Base-by-base conservation (phyloP, 1,140 invertebrate genomes). In the Diabrotica undecimpunctata region DNA sequence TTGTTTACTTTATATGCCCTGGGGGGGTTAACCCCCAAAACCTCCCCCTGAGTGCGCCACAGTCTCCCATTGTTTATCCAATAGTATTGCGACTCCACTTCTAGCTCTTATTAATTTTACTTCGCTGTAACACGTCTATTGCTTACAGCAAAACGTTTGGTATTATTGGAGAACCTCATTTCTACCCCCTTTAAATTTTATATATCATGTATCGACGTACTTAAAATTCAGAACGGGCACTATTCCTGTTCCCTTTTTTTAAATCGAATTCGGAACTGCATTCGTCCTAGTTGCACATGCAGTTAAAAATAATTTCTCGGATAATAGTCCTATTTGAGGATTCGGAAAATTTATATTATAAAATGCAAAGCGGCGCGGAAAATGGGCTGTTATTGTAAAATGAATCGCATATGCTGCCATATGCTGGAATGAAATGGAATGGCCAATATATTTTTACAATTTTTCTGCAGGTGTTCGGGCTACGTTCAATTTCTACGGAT, bases 381-480 rank as follows among this genome's bases (percentile, higher is more conserved):
- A 60, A 60, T 50, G 58, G 56, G 58, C 58, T 39, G 58, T 60
- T 60, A 60, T 25, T 50, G 39, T 41, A 46, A 46, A 60, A 60
- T 38, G 58, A 39, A 37, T 60, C 38, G 38, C 58, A 60, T 60
- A 60, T 60, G 58, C 46, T 9, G 25, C 58, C 58, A 60, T 38
- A 60, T 60, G 13, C 9, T 13, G 14, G 11, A 60, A 60, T 13
- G 14, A 7, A 60, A 60, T 51, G 58, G 25, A 50, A 60, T 60
- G 58, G 58, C 58, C 58, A 60, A 60, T 60, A 60, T 60, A 60
- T 60, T 60, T 58, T 60, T 60, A 38, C 39, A 51, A 60, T 60
- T 41, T 60, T 60, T 60, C 39, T 60, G 58, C 58, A 51, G 58
- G 58, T 60, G 58, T 13, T 60, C n/a, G 41, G 8, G 58, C 46